These are phyloP conservation scores for Caenorhabditis inopinata DNA, from an alignment of 1,140 invertebrate genomes.

Conservation along the genomic window DNA sequence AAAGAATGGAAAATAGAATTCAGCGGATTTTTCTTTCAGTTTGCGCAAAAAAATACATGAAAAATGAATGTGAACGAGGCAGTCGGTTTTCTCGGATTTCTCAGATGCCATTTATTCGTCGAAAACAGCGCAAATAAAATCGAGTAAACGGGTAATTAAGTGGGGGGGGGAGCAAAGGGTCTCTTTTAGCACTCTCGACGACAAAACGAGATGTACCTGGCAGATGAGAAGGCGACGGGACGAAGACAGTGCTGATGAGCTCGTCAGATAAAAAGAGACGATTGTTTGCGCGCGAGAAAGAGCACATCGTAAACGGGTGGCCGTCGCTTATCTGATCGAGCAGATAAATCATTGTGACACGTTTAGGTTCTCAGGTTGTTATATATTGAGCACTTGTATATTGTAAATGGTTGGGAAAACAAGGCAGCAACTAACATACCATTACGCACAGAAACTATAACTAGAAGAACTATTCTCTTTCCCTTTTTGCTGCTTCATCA, in stretches of 20 bases:
- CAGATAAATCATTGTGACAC: conserved; percentile 27
- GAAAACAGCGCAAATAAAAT: not conserved
- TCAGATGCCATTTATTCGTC: not conserved
- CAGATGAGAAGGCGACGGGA: not conserved
- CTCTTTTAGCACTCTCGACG: conserved; percentile 1
- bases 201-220: not conserved
- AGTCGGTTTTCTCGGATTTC: conserved; percentile 10
- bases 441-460: no score
- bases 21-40: no score
- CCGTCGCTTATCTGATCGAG: conserved; percentile 9
- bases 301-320: not conserved
- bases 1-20: no score
- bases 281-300: conserved; percentile 14
- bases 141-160: conserved; percentile 21
- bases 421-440: not conserved
- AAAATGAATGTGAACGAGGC: not conserved
- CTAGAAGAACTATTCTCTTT: no score
- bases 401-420: not conserved
- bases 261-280: conserved; percentile 20
- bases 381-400: not conserved
- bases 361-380: conserved; percentile 25
- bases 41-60: not conserved
- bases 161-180: not conserved
- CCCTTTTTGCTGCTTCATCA: no score
- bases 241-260: not conserved